Evolutionary conservation across 2,888 invertebrate species (phyloP), one percentile per base, ranked within the genome.

Genomic region (Diogma glabrata): DNA sequence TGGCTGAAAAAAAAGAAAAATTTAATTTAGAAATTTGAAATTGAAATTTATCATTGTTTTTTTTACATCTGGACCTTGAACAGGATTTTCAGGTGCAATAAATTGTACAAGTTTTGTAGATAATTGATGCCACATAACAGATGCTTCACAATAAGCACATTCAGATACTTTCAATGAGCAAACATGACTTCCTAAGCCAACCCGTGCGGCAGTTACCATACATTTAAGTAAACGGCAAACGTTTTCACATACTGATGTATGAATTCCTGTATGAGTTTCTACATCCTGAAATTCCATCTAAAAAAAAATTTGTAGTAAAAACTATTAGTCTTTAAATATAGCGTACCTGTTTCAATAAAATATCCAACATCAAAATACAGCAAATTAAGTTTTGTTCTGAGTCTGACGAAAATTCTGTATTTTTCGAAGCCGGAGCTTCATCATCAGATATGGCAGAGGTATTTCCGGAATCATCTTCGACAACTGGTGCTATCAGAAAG

Each of bases 331-430:
- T n/a, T n/a, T n/a, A n/a, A n/a, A n/a, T n/a, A n/a, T 9, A 36
- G 14, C 40, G 22, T 79, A 91, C 81, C 82, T 99, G 97, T 72
- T 94, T 94, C 12, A 96, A 73, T 47, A 95, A 72, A 58, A 96
- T 86, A 64, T 99, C 97, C 56, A 97, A 73, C 93, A 97, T 95
- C 33, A 96, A 78, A 57, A 96, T 91, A 66, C 93, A 96, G 64
- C 95, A 95, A 1, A 89, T 88, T n/a, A 95, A 74, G 67, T 92
- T 90, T 50, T 83, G 73, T 61, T 84, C 84, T 14, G 79, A 75
- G 58, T 83, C 83, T 0, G 77, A 76, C 57, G 84, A 82, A 51
- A 84, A 84, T 61, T 83, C 82, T 53, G 79, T 77, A 55, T 77
- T 76, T 46, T 77, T 73, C 17, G 75, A 74, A 12, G 75, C 72